Percentiles rank a stretch among this genome's conserved stretches.
These are phyloP conservation scores for Zosterops pallidus DNA, from an alignment of 2,113 vertebrate species.

Conservation along the genomic window DNA sequence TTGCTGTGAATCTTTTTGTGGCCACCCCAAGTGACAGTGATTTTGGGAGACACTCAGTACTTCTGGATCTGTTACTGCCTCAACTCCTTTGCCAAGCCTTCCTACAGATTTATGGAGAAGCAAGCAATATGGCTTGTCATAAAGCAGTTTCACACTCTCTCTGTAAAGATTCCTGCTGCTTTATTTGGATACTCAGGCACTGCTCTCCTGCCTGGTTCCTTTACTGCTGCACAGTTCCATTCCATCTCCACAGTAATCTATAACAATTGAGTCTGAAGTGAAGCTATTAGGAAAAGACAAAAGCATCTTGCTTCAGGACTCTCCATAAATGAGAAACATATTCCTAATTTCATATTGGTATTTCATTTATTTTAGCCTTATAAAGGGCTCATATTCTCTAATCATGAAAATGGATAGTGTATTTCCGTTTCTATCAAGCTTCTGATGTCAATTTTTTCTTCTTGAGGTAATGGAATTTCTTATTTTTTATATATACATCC, in stretches of 20 bases:
- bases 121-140: background rate
- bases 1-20: background rate
- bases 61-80: background rate
- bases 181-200: background rate
- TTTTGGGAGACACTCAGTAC: background rate
- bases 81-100: background rate
- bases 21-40: background rate
- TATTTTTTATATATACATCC: background rate
- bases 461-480: background rate
- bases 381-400: constrained; percentile 8
- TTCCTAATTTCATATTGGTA: constrained; percentile 37
- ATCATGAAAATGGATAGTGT: background rate
- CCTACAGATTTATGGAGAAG: background rate
- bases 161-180: background rate
- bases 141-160: background rate
- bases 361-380: constrained; percentile 24
- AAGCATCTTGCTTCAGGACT: constrained; percentile 48
- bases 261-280: constrained; percentile 49
- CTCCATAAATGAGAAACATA: constrained; percentile 46
- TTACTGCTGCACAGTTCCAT: background rate
- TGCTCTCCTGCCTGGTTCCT: background rate
- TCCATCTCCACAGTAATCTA: background rate
- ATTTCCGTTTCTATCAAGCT: constrained; percentile 9
- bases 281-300: constrained; percentile 41
- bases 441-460: constrained; percentile 22